Conservation (phyloP, 2,888 invertebrate species). For the Anodontia alba region DNA sequence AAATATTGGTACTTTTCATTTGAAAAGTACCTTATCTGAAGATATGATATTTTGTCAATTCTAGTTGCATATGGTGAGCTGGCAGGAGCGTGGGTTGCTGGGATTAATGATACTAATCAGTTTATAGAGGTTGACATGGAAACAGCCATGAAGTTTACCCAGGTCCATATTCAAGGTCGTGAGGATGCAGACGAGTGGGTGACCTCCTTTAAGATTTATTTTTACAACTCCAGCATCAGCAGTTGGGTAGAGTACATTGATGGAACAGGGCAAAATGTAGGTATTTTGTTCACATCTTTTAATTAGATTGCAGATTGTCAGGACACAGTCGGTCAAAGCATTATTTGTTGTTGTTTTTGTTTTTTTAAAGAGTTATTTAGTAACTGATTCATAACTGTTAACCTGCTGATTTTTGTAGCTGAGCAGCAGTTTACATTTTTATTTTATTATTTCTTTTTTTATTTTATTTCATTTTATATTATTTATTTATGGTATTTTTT, state of each 20-base stretch:
- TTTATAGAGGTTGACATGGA: constrained; percentile 74
- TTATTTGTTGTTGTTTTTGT: no score
- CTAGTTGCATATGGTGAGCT: constrained; percentile 34
- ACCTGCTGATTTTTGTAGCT: no score
- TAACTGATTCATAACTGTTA: no score
- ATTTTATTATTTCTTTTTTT: no score
- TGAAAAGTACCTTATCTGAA: no score
- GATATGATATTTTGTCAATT: no score
- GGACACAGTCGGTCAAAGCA: no score
- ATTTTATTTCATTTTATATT: no score
- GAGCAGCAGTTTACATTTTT: no score
- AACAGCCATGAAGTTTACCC: constrained; percentile 64
- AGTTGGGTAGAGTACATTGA: constrained; percentile 45
- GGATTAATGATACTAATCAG: constrained; percentile 68
- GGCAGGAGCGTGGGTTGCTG: constrained; percentile 80
- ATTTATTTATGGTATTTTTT: no score
- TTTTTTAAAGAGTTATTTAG: no score
- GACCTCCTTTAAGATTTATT: constrained; percentile 65
- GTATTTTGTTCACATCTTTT: neutral
- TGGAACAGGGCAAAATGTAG: constrained; percentile 21
- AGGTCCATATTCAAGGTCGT: constrained; percentile 77
- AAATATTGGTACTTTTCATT: no score
- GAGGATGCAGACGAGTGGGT: constrained; percentile 72
- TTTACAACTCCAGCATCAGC: constrained; percentile 30
- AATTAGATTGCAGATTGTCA: neutral